Conservation (phyloP, 2,888 invertebrate species). For the Lepidocyrtoides sp. region DNA sequence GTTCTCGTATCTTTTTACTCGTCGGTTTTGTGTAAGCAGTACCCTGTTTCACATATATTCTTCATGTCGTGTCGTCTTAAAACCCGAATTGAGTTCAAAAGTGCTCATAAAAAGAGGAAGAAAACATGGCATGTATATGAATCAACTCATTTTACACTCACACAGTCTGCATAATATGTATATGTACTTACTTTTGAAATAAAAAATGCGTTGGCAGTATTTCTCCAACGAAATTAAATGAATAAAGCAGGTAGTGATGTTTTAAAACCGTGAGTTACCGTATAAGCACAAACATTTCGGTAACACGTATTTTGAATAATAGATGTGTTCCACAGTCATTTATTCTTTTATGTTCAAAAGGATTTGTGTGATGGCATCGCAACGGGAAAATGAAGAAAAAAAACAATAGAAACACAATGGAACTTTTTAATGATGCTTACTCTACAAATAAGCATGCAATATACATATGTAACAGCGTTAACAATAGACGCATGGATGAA, state of each 20-base stretch:
- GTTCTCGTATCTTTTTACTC: slow-evolving; percentile 39
- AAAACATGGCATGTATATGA: not conserved
- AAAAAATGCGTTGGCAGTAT: not conserved
- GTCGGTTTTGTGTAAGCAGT: not conserved
- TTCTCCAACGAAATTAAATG: no score
- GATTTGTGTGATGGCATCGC: slow-evolving; percentile 5
- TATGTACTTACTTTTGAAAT: not conserved
- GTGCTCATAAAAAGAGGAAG: slow-evolving; percentile 40
- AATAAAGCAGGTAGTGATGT: not conserved
- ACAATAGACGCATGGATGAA: no score
- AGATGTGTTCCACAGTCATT: not conserved
- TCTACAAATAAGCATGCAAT: no score
- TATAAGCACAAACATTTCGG: not conserved
- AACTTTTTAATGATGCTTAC: not conserved
- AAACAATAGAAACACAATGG: not conserved
- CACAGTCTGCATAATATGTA: not conserved
- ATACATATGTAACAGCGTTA: no score
- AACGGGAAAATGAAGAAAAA: not conserved
- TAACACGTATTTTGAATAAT: not conserved
- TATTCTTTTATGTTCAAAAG: slow-evolving; percentile 19
- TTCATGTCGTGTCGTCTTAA: not conserved
- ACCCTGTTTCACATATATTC: not conserved
- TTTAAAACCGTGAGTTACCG: not conserved
- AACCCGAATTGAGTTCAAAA: slow-evolving; percentile 57
- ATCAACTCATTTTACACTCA: slow-evolving; percentile 32